Evolutionary conservation across 2,888 invertebrate species (phyloP).

Genomic region (Epicampocera succincta): DNA sequence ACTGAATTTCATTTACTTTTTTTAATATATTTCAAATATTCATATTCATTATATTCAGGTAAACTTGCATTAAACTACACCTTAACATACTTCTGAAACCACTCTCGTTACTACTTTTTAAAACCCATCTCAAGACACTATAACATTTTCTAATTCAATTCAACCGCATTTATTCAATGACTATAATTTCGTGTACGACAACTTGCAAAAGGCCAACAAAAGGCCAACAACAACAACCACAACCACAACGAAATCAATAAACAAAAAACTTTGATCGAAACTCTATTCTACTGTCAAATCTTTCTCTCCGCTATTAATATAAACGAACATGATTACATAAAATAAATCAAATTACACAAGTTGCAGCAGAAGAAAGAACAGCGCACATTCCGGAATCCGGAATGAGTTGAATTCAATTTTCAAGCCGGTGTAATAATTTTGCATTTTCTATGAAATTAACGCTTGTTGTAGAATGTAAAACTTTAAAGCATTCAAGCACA

Average conservation of each 20-base stretch:
- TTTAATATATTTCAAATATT: no score
- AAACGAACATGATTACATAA: conserved; percentile 59
- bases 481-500: conserved; percentile 45
- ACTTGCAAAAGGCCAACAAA: conserved; percentile 44
- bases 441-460: conserved; percentile 67
- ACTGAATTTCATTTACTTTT: no score
- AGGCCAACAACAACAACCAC: conserved; percentile 43
- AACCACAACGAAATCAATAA: conserved; percentile 62
- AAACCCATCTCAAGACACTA: neutral
- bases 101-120: neutral
- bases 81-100: neutral
- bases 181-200: conserved; percentile 46
- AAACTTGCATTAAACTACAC: no score
- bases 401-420: conserved; percentile 48
- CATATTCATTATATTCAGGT: no score
- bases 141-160: conserved; percentile 66
- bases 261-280: conserved; percentile 28
- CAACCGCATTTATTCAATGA: conserved; percentile 37
- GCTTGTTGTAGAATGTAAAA: conserved; percentile 49
- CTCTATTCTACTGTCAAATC: conserved; percentile 4
- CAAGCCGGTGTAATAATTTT: conserved; percentile 66
- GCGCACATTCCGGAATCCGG: neutral
- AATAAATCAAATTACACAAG: conserved; percentile 66
- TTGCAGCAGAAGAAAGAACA: conserved; percentile 15
- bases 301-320: neutral